phyloP scores from a whole-genome alignment of 2,797 vertebrate species.

The Echiichthys vipera region DNA sequence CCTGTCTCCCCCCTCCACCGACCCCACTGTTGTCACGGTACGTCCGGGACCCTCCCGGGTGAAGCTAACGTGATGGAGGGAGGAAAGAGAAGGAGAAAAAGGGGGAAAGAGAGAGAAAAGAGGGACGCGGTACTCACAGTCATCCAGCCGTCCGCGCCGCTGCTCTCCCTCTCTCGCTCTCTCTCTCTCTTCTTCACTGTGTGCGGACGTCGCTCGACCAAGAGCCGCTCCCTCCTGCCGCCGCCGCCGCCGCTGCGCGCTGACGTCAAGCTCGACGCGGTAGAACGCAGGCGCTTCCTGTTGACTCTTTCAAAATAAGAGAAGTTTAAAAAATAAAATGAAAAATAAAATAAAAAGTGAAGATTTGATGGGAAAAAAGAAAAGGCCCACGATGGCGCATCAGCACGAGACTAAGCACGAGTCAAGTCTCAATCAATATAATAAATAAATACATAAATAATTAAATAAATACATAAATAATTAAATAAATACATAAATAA shows the following conservation, averaged over 20 bases:
- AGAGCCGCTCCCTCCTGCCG: conserved; percentile 81
- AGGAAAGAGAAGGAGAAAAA: background rate
- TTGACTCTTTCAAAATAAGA: conserved; percentile 31
- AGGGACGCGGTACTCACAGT: conserved; percentile 68
- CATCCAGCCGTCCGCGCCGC: conserved; percentile 70
- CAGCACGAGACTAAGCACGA: too few species aligned
- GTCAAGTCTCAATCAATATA: too few species aligned
- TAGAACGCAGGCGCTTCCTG: background rate
- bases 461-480: too few species aligned
- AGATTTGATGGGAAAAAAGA: too few species aligned
- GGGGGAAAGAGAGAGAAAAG: conserved; percentile 4
- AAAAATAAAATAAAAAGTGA: too few species aligned
- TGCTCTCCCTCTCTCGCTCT: conserved; percentile 24
- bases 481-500: too few species aligned
- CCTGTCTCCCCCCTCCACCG: conserved; percentile 11
- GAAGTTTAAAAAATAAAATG: too few species aligned
- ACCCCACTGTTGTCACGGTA: background rate
- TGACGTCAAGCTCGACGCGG: conserved; percentile 29
- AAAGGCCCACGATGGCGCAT: too few species aligned
- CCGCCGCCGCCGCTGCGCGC: conserved; percentile 48
- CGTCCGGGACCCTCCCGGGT: background rate
- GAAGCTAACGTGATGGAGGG: background rate
- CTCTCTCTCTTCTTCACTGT: conserved; percentile 36
- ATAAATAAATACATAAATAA: too few species aligned
- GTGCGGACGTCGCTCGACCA: conserved; percentile 60